phyloP scores from a whole-genome alignment of 2,888 invertebrate species.

The Saturnia japonica region DNA sequence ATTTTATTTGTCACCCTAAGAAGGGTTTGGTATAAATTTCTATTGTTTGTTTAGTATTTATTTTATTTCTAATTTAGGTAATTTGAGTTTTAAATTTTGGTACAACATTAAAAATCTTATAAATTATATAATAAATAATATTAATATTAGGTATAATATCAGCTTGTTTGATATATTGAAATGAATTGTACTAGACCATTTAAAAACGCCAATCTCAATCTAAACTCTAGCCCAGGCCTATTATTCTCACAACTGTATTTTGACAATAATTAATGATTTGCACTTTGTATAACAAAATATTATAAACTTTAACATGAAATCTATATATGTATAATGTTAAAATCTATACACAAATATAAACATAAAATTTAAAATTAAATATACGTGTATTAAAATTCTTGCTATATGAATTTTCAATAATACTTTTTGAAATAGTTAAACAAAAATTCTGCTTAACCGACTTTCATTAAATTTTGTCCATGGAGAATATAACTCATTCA shows the following conservation, averaged over 20 bases:
- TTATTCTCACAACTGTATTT: background rate
- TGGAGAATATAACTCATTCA: too few relatives aligned
- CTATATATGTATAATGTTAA: background rate
- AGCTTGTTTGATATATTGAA: background rate
- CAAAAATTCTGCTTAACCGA: too few relatives aligned
- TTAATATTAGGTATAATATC: too few relatives aligned
- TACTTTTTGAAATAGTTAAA: background rate
- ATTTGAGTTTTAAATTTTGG: background rate
- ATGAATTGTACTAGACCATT: background rate
- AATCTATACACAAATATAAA: too few relatives aligned
- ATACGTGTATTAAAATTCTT: conserved; percentile 7
- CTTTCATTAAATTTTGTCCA: too few relatives aligned
- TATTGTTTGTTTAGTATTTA: too few relatives aligned
- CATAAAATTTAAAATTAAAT: too few relatives aligned
- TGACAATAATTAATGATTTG: background rate
- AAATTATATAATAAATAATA: too few relatives aligned
- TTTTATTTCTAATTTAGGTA: too few relatives aligned
- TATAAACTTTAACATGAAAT: background rate
- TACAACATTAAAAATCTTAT: background rate
- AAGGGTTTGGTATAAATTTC: too few relatives aligned
- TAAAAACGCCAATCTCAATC: background rate
- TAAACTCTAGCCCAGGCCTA: background rate
- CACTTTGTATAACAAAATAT: background rate
- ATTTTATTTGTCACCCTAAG: too few relatives aligned
- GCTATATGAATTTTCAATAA: background rate